phyloP scores from a whole-genome alignment of 2,888 invertebrate species.

The Ashinkailepas kermadecensis region DNA sequence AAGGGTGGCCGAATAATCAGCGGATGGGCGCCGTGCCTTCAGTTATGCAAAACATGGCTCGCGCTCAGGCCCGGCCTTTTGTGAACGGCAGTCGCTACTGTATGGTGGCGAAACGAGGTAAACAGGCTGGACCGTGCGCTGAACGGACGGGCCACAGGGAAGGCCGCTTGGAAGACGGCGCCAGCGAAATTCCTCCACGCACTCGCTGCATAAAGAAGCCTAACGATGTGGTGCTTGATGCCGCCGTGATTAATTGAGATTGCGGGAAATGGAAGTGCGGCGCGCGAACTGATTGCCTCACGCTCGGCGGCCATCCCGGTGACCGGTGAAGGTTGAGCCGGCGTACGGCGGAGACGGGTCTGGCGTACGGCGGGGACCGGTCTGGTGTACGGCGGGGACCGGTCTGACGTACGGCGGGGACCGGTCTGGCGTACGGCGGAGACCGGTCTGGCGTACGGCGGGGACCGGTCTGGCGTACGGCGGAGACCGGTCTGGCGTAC shows the following conservation, averaged over 20 bases:
- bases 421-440: no score
- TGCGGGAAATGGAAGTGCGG: background rate
- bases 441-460: no score
- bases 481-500: no score
- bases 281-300: background rate
- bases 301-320: no score
- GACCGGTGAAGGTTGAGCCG: no score
- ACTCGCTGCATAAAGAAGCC: background rate
- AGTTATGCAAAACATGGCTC: slow-evolving; percentile 17
- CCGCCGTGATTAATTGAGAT: background rate
- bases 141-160: background rate
- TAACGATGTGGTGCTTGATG: background rate
- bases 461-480: no score
- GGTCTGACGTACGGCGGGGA: no score
- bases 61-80: background rate
- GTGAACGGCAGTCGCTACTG: background rate
- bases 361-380: no score
- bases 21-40: background rate
- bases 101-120: slow-evolving; percentile 22
- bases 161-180: background rate
- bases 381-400: no score
- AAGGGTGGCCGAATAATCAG: slow-evolving; percentile 6
- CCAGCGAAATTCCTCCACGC: background rate
- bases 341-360: no score
- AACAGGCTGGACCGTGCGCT: background rate